These are phyloP conservation scores for Apamea anceps DNA, from an alignment of 2,888 invertebrate genomes.

Conservation along the genomic window DNA sequence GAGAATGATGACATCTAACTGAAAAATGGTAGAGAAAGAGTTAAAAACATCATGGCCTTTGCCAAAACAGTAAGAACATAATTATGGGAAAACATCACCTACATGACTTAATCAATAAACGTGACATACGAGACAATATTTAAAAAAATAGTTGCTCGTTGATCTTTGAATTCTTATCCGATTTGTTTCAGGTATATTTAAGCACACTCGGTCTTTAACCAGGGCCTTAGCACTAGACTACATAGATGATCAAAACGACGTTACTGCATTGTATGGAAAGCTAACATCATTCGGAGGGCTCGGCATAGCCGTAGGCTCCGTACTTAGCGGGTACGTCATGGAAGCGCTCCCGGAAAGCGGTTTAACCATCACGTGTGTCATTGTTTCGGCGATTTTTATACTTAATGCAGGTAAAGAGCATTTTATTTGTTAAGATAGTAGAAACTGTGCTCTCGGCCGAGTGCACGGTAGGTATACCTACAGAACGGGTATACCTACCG, in stretches of 20 bases:
- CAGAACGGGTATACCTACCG: too few relatives aligned
- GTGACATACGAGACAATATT: too few relatives aligned
- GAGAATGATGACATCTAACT: too few relatives aligned
- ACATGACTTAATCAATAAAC: neutral
- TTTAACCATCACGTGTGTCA: constrained; percentile 85
- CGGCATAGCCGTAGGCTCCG: constrained; percentile 92
- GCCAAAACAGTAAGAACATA: neutral
- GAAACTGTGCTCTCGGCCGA: neutral
- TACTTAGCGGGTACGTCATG: constrained; percentile 91
- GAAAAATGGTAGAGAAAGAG: neutral
- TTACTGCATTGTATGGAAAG: constrained; percentile 89
- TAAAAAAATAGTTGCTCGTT: neutral
- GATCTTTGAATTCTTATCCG: neutral
- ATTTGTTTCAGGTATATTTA: constrained; percentile 88
- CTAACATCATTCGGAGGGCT: constrained; percentile 90
- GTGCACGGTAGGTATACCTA: too few relatives aligned
- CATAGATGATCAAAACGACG: constrained; percentile 73
- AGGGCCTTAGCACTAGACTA: constrained; percentile 91
- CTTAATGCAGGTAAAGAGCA: constrained; percentile 70
- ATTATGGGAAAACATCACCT: neutral
- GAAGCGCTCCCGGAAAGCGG: constrained; percentile 85
- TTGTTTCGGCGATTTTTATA: constrained; percentile 68
- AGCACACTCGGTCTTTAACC: constrained; percentile 91
- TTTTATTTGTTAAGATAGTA: neutral
- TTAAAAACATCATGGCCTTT: neutral